Conservation (phyloP, 2,888 invertebrate species). For the Drosophila crucigera region DNA sequence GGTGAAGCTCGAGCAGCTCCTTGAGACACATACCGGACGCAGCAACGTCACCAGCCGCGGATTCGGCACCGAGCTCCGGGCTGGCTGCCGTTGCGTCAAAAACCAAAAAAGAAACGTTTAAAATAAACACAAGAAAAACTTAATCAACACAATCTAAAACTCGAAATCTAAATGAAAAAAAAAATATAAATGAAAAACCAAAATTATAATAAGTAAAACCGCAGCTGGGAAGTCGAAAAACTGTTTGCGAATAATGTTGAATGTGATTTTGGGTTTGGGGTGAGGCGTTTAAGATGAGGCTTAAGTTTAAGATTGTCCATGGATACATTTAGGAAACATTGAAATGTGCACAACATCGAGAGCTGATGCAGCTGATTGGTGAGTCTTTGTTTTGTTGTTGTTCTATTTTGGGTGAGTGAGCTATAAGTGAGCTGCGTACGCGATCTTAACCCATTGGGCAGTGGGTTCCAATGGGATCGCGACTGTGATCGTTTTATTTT, state of each 20-base stretch:
- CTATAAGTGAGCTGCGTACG: background rate
- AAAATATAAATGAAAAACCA: background rate
- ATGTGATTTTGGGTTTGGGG: slow-evolving; percentile 15
- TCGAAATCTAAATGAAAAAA: slow-evolving; percentile 15
- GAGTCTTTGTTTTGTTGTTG: slow-evolving; percentile 28
- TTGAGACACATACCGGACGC: slow-evolving; percentile 73
- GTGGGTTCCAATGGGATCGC: background rate
- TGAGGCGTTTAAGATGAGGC: slow-evolving; percentile 38
- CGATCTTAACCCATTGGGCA: slow-evolving; percentile 14
- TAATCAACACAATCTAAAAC: slow-evolving; percentile 45
- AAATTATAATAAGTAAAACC: slow-evolving; percentile 10
- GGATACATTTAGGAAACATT: slow-evolving; percentile 32
- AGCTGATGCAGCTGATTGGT: slow-evolving; percentile 62
- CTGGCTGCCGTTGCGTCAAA: slow-evolving; percentile 68
- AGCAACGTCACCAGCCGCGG: slow-evolving; percentile 52
- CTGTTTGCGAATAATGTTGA: slow-evolving; percentile 28
- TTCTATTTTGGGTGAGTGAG: slow-evolving; percentile 32
- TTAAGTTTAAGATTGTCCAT: slow-evolving; percentile 25
- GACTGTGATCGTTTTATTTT: slow-evolving; percentile 3
- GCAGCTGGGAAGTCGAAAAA: slow-evolving; percentile 34
- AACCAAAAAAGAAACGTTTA: slow-evolving; percentile 68
- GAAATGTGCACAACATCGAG: slow-evolving; percentile 67
- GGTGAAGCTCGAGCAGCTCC: slow-evolving; percentile 81
- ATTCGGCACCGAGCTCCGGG: slow-evolving; percentile 64
- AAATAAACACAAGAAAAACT: slow-evolving; percentile 55